Evolutionary conservation across 2,113 vertebrate genomes (phyloP).

Genomic region (Oncorhynchus kisutch): DNA sequence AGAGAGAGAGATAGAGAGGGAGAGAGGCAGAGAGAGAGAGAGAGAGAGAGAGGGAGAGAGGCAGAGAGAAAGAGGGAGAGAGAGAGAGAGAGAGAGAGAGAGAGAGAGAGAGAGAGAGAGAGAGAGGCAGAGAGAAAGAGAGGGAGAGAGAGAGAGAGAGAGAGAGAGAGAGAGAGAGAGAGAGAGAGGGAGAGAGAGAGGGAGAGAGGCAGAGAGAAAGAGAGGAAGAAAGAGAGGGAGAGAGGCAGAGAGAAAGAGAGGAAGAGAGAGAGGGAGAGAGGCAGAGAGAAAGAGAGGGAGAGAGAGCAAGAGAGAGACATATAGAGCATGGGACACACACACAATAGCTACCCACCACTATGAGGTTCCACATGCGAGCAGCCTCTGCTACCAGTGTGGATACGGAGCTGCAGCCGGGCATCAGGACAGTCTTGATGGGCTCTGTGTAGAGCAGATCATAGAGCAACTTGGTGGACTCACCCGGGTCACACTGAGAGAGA

Average conservation of each 20-base stretch:
- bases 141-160: not conserved
- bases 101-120: not conserved
- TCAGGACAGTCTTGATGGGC: constrained; percentile 94
- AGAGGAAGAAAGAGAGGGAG: not conserved
- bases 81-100: not conserved
- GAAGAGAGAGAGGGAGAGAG: not conserved
- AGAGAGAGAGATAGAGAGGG: not conserved
- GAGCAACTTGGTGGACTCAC: constrained; percentile 90
- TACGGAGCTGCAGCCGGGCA: constrained; percentile 93
- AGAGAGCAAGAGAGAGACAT: not conserved
- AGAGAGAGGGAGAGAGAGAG: too few relatives aligned
- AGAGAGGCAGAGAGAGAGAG: not conserved
- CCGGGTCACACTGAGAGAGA: constrained; percentile 84
- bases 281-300: not conserved
- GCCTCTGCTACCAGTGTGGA: constrained; percentile 92
- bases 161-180: not conserved
- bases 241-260: not conserved
- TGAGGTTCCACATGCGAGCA: constrained; percentile 96
- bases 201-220: too few relatives aligned
- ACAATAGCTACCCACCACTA: constrained; percentile 78
- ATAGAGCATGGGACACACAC: not conserved
- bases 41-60: too few relatives aligned
- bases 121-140: not conserved
- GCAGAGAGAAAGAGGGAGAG: not conserved
- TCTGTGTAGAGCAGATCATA: constrained; percentile 94